These are phyloP conservation scores for Poeciliopsis prolifica DNA, from an alignment of 2,113 vertebrate genomes.

Conservation along the genomic window DNA sequence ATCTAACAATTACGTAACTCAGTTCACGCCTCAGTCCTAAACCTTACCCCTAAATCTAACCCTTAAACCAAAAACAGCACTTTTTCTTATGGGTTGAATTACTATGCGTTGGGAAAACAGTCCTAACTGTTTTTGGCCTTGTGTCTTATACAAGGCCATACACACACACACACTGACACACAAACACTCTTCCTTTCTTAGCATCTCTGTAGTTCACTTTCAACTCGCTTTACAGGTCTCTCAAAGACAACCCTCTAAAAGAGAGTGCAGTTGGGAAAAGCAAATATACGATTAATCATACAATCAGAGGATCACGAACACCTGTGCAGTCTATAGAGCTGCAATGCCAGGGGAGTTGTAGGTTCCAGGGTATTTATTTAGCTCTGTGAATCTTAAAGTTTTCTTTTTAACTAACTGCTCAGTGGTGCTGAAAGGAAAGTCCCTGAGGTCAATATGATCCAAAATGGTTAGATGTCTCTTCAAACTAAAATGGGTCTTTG, in stretches of 20 bases:
- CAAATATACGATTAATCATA: conserved; percentile 9
- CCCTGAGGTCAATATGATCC: neutral
- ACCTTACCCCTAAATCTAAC: no score
- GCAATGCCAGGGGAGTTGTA: neutral
- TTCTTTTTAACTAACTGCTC: neutral
- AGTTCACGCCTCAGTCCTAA: no score
- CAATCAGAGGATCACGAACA: conserved; percentile 3
- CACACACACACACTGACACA: conserved; percentile 13
- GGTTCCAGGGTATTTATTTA: neutral
- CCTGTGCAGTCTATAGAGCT: neutral
- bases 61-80: no score
- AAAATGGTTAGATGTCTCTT: neutral
- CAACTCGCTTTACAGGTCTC: conserved; percentile 16
- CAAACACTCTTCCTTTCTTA: conserved; percentile 10
- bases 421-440: neutral
- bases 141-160: no score
- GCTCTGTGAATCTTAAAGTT: neutral
- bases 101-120: no score
- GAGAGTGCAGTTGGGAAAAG: neutral
- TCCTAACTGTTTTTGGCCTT: no score
- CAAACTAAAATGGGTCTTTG: neutral
- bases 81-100: no score
- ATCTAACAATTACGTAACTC: no score
- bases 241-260: conserved; percentile 4
- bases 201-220: conserved; percentile 40